Evolutionary conservation across 2,113 vertebrate genomes (phyloP), one percentile per base, ranked within the genome.

Genomic region (Rana temporaria): DNA sequence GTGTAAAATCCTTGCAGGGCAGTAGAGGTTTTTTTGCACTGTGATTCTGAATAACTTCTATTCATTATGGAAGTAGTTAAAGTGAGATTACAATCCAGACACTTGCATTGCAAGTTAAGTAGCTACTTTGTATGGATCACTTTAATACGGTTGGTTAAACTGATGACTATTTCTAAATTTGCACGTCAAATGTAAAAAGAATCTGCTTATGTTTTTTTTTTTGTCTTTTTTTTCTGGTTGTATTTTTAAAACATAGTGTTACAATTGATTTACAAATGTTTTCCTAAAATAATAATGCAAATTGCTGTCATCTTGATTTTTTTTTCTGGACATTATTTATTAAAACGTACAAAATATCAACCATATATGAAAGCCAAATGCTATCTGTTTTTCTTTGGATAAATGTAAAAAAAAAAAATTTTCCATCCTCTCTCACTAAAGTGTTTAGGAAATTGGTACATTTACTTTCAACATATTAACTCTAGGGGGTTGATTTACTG

Each of bases 61-160:
- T 75, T 60, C 72, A 62, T 34, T 32, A 60, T 75, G 20, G n/a
- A 75, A 20, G 14, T n/a, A 6, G 56, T 38, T 60, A 56, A 73
- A 38, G 55, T 75, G 56, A 75, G 72, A 60, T 60, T 75, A 75
- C 56, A 60, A 42, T 60, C 52, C 53, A 19, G 70, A 57, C 55
- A 60, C 56, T 75, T 75, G 69, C 69, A 55, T 60, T 75, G 72
- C 55, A 59, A 59, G 55, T 74, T 75, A 62, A 75, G 72, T 59
- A 74, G 26, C 71, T 75, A 75, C 56, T 60, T 75, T 75, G 72
- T 60, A 62, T 75, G 48, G 30, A 71, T 55, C 20, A 19, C 34
- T 63, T 76, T 76, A 52, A 65, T 77, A 63, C 22, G 63, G 34
- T 64, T 52, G 74, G 59, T 77, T 48, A 77, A 77, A 77, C 20